A percentile compares a stretch with the other conserved stretches of the same genome.
Evolutionary conservation across 2,113 vertebrate genomes (phyloP).

Genomic region (Myotis davidii): DNA sequence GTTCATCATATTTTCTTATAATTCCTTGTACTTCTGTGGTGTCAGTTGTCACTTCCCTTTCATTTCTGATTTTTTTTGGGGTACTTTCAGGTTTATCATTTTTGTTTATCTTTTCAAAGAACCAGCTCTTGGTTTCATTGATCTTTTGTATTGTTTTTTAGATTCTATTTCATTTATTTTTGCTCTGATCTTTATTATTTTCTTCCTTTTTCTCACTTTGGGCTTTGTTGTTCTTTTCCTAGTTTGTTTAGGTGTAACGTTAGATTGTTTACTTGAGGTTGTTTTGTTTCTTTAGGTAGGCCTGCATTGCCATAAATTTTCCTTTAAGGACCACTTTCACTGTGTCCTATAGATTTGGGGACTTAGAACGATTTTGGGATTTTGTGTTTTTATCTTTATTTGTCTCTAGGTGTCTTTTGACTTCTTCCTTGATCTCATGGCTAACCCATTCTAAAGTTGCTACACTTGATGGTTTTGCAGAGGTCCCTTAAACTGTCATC

Average conservation of each 20-base stretch:
- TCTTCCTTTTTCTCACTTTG: not conserved
- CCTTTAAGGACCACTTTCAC: not conserved
- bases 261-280: not conserved
- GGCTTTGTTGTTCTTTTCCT: not conserved
- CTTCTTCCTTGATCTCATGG: not conserved
- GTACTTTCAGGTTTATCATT: not conserved
- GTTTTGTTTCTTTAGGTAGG: not conserved
- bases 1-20: not conserved
- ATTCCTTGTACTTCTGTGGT: not conserved
- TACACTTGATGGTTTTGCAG: no score
- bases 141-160: not conserved
- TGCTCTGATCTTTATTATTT: not conserved
- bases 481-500: not conserved
- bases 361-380: not conserved
- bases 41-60: not conserved
- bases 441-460: not conserved
- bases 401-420: not conserved
- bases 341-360: not conserved
- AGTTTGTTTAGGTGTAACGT: not conserved
- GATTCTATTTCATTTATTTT: not conserved
- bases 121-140: not conserved
- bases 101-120: not conserved
- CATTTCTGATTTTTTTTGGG: not conserved
- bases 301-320: not conserved
- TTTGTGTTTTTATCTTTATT: not conserved